Evolutionary conservation across 1,140 invertebrate genomes (phyloP), one percentile per base, ranked within the genome.

Genomic region (Berghia stephanieae): DNA sequence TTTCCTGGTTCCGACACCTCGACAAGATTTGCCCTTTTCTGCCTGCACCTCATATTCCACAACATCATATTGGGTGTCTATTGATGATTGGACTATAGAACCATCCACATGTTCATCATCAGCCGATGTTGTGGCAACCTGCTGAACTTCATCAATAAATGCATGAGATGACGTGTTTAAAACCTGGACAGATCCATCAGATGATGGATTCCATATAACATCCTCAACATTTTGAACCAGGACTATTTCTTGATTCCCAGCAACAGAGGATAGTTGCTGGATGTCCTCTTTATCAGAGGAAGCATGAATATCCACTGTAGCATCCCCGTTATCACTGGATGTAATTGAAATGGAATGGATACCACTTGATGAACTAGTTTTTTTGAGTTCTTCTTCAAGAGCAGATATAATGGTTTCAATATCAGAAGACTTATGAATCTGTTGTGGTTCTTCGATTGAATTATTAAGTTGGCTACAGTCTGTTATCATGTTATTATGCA

Each of bases 401-500:
- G 74, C 74, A 21, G 60, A 67, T 16, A 76, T 76, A 3, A 76
- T 76, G 16, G 74, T 76, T 60, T 76, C 74, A 31, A 76, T 76
- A 27, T 76, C 74, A 6, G 74, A 76, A 68, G 74, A 27, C 46
- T 68, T 76, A 10, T 63, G n/a, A n/a, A n/a, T n/a, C n/a, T n/a
- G n/a, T n/a, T n/a, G n/a, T n/a, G n/a, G n/a, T n/a, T n/a, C n/a
- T n/a, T n/a, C n/a, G n/a, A n/a, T n/a, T n/a, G n/a, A n/a, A n/a
- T n/a, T n/a, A n/a, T n/a, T n/a, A n/a, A n/a, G n/a, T n/a, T n/a
- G n/a, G n/a, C n/a, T n/a, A n/a, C n/a, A n/a, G n/a, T n/a, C n/a
- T n/a, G n/a, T n/a, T n/a, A n/a, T n/a, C n/a, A n/a, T n/a, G n/a
- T n/a, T n/a, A n/a, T n/a, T n/a, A n/a, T n/a, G n/a, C n/a, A n/a